Conservation (phyloP, 2,888 invertebrate genomes). For the Metopia argyrocephala region DNA sequence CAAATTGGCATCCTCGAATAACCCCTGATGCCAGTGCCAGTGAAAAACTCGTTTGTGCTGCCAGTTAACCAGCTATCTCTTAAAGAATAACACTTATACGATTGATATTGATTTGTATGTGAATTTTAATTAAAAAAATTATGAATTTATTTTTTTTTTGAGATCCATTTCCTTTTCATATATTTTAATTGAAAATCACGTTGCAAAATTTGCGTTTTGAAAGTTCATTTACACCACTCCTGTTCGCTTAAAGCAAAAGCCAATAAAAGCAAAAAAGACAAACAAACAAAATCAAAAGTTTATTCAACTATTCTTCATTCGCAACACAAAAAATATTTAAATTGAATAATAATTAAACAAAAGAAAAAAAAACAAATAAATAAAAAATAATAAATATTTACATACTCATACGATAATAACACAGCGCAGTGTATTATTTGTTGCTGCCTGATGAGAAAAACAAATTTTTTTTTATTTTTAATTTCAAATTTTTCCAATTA, state of each 20-base stretch:
- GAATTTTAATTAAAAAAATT: neutral
- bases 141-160: neutral
- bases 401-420: slow-evolving; percentile 15
- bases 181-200: slow-evolving; percentile 7
- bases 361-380: neutral
- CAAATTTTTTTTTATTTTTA: too few species aligned
- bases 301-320: slow-evolving; percentile 33
- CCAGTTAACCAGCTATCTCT: too few species aligned
- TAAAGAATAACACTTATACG: neutral
- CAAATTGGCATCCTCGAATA: too few species aligned
- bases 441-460: too few species aligned
- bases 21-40: too few species aligned
- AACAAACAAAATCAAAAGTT: slow-evolving; percentile 23
- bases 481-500: too few species aligned
- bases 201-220: neutral
- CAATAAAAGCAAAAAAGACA: neutral
- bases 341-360: slow-evolving; percentile 41
- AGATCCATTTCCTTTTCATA: neutral
- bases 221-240: slow-evolving; percentile 28
- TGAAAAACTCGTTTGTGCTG: too few species aligned
- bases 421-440: neutral
- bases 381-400: slow-evolving; percentile 34
- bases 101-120: neutral
- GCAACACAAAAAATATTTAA: slow-evolving; percentile 15
- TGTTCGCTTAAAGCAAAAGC: neutral